Evolutionary conservation across 2,113 vertebrate species (phyloP), one percentile per base, ranked within the genome.

Genomic region (Calyptomena viridis): DNA sequence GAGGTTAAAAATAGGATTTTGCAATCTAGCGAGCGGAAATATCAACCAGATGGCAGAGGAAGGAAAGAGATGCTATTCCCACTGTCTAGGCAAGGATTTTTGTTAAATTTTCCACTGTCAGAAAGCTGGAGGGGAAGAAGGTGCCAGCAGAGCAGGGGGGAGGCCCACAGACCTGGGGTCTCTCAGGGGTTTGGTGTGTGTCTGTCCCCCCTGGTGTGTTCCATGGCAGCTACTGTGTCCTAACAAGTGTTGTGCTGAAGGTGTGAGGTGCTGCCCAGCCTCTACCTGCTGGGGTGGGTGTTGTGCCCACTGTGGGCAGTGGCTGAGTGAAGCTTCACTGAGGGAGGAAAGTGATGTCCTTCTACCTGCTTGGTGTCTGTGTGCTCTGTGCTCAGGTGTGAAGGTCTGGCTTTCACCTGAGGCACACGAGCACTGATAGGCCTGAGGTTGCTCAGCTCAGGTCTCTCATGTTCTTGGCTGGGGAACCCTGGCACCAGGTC

Each of bases 1-100:
- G 87, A 84, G 39, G 50, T 91, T 95, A 95, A 94, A 95, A 95
- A 91, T 56, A 91, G 73, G 77, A 81, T 77, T 95, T 91, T 12
- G 37, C 59, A 84, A 84, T 89, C 69, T 74, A 78, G 60, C 0
- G 2, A 94, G 76, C 14, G 58, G 91, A 93, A 87, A 89, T 20
- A 59, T 93, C 84, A 94, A 84, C 69, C 60, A 84, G 87, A 78
- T 75, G 80, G 68, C 5, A 16, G 64, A 89, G 84, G 87, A 95
- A 93, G 87, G 64, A 89, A 79, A 87, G 93, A 71, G 33, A 52
- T 0, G 1, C 24, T 82, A 2, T 71, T 91, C 46, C 37, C 40
- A 50, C 60, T 37, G 52, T 39, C 60, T 30, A 94, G 89, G 89
- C 92, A 91, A 92, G 76, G 31, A 24, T 27, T 86, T 95, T 73